Conservation (phyloP, 2,797 vertebrate species). For the Hippopotamyrus pictus region DNA sequence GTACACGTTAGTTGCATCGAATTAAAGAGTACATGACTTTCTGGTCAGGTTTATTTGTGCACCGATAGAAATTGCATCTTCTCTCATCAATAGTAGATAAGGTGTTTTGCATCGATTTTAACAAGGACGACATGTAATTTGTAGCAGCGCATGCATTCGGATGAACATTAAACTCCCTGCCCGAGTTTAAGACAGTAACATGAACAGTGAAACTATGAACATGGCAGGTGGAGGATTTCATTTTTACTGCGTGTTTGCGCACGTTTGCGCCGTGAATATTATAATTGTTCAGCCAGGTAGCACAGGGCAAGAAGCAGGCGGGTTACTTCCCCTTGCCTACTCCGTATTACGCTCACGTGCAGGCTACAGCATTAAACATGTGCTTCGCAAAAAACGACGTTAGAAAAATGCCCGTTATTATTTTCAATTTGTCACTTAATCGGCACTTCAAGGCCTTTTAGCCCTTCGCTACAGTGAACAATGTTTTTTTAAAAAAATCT, state of each 20-base stretch:
- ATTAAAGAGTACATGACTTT: background rate
- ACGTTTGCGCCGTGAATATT: background rate
- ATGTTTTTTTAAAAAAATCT: background rate
- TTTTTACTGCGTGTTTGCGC: background rate
- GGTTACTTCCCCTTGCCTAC: background rate
- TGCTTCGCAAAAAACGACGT: background rate
- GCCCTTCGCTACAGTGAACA: background rate
- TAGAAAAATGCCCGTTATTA: background rate
- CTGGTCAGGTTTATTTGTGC: background rate
- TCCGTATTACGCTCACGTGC: background rate
- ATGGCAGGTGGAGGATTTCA: background rate
- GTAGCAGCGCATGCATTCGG: background rate
- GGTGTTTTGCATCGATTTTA: background rate
- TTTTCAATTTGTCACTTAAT: background rate
- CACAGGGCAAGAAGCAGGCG: background rate
- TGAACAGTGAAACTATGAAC: background rate
- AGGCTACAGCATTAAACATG: background rate
- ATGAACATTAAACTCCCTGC: background rate
- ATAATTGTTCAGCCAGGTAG: background rate
- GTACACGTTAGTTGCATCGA: background rate
- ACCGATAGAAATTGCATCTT: background rate
- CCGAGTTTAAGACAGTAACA: background rate
- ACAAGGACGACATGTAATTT: background rate
- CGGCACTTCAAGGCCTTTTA: background rate
- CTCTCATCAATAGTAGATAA: background rate